Base-by-base conservation (phyloP, 2,113 vertebrate genomes). In the Sakesphorus luctuosus region DNA sequence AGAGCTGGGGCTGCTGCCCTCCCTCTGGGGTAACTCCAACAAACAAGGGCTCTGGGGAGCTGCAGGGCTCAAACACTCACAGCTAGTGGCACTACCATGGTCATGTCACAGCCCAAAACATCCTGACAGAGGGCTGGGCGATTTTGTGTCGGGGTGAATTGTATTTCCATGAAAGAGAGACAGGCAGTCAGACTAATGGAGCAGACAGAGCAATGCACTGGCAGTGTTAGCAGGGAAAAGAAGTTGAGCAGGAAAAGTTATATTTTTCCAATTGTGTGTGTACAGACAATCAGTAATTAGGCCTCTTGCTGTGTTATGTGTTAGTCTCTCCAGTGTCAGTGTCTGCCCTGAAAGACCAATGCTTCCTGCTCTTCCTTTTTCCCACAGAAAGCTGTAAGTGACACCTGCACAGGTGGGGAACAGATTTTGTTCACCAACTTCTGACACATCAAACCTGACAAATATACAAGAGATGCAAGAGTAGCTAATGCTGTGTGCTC, bases 401-500 rank as follows among this genome's bases (percentile, higher is more conserved):
- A 75, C 65, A 67, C 16, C 80, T 31, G 7, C 18, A 17, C 14
- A 74, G 52, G 43, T 31, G 46, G 89, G 87, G 88, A 80, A 46
- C n/a, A 77, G 66, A 79, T 91, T 90, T 61, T 88, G 36, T 83
- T 94, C 72, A 67, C 67, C 59, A 14, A 81, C 55, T 78, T 84
- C 90, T 87, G 84, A 73, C 68, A 86, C 89, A 78, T 95, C 62
- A 94, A 95, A 85, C 81, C 74, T 31, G 40, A 23, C 69, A 63
- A 81, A 89, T 47, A 81, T 28, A 58, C 76, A 38, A 35, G 94
- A 94, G 93, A 80, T 78, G 69, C 86, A 84, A 86, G 83, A 84
- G 86, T 4, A 86, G 66, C 80, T 86, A 47, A 73, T 26, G 89
- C 94, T 58, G 86, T 35, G 92, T 63, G 92, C 93, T 96, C 89